These are phyloP conservation scores for Yponomeuta plumbellus DNA, from an alignment of 2,888 invertebrate species.

Conservation along the genomic window DNA sequence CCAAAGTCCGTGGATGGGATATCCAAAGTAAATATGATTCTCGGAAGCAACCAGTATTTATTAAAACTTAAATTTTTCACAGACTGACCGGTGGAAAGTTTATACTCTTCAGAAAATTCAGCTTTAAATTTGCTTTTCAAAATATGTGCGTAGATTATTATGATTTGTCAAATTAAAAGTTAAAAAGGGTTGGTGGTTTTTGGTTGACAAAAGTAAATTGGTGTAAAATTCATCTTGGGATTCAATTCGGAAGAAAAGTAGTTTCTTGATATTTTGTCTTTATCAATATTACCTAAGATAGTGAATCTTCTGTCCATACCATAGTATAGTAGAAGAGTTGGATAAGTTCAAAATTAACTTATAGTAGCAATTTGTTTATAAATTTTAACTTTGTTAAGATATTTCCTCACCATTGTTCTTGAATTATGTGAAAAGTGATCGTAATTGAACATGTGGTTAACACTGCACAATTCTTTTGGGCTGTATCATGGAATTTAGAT, in stretches of 20 bases:
- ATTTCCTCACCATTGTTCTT: too few relatives aligned
- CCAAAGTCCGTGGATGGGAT: slow-evolving; percentile 56
- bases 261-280: too few relatives aligned
- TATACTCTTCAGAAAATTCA: slow-evolving; percentile 9
- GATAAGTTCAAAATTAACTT: not conserved
- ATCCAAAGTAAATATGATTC: slow-evolving; percentile 42
- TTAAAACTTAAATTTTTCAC: slow-evolving; percentile 1
- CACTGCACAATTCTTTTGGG: too few relatives aligned
- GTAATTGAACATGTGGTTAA: too few relatives aligned
- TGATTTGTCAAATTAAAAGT: not conserved
- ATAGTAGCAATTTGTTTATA: not conserved
- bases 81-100: slow-evolving; percentile 16
- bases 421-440: too few relatives aligned
- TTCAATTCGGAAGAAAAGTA: too few relatives aligned
- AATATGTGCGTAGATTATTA: not conserved
- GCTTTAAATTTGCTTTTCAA: slow-evolving; percentile 13
- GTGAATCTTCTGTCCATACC: not conserved
- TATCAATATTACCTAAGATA: too few relatives aligned
- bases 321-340: not conserved
- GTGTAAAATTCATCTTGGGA: not conserved
- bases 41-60: slow-evolving; percentile 26
- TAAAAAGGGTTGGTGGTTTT: not conserved
- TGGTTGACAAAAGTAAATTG: not conserved
- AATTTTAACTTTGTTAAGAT: not conserved
- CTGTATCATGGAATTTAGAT: too few relatives aligned